Base-by-base conservation (phyloP, 2,888 invertebrate species). In the Cryptocephalus moraei region DNA sequence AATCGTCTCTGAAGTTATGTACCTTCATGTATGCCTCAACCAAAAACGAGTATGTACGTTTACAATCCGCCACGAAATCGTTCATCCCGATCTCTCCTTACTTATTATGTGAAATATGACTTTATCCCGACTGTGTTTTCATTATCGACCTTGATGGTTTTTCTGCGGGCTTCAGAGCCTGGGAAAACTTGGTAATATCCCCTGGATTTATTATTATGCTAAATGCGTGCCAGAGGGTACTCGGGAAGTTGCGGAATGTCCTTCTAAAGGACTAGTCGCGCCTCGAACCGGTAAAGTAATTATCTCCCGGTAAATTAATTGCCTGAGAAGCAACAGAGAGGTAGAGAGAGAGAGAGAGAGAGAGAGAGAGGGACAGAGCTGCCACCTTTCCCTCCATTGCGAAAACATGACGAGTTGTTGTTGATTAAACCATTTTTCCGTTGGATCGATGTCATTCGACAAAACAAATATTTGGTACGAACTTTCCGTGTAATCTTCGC, bases 241-340 rank as follows among this genome's bases (percentile, higher is more conserved):
- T 41, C 22, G 14, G 14, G 9, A 33, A 12, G 33, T 12, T 33
- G 40, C 41, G 34, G 32, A 49, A 44, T 39, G 44, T 44, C 43
- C 39, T 49, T 44, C 41, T 22, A 49, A 46, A 32, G 39, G 56
- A 55, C 55, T 51, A 54, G 57, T 57, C 56, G 45, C 62, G 50
- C 56, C 56, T 56, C 53, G 47, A 12, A 51, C 52, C 60, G 54
- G 58, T 62, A 60, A 59, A 56, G 55, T 59, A 60, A 62, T 63
- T 64, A 62, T 61, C 56, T 36, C 3, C 36, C 51, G 53, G 51
- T 51, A 56, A 62, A 64, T 64, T 64, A 64, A 64, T 64, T 63
- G 56, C 57, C 46, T 56, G 22, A 6, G 6, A 22, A 22, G 2
- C 2, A 6, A 22, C 3, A 22, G 22, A 22, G 6, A 22, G 22